These are phyloP conservation scores for Cydia splendana DNA, from an alignment of 1,140 invertebrate species.

Conservation along the genomic window DNA sequence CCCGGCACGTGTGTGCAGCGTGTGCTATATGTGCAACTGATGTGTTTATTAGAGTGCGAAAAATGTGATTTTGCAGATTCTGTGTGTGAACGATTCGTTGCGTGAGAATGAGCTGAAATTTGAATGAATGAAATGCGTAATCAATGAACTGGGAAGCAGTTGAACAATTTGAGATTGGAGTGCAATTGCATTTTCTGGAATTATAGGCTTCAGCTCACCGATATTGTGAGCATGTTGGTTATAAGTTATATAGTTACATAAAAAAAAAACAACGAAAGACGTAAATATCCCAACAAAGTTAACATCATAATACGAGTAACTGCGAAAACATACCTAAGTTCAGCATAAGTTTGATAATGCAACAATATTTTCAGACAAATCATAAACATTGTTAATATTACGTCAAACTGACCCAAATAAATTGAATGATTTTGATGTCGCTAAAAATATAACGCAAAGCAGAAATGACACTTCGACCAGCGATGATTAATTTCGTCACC, in stretches of 20 bases:
- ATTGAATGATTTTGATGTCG: neutral
- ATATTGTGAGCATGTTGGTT: too few species aligned
- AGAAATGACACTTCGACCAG: constrained; percentile 24
- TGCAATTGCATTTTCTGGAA: too few species aligned
- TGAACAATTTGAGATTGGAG: too few species aligned
- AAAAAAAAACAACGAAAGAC: too few species aligned
- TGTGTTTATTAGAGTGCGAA: constrained; percentile 48
- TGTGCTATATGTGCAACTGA: constrained; percentile 43
- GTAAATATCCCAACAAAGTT: too few species aligned
- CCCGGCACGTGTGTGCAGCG: constrained; percentile 40
- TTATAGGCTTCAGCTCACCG: too few species aligned
- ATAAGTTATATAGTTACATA: too few species aligned
- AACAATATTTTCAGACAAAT: too few species aligned
- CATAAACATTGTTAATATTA: neutral
- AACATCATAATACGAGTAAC: too few species aligned
- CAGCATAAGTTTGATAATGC: too few species aligned
- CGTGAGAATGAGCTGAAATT: constrained; percentile 12
- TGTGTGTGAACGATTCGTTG: constrained; percentile 27
- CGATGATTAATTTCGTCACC: constrained; percentile 65
- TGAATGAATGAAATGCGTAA: neutral
- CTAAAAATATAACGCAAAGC: constrained; percentile 9
- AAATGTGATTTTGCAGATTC: constrained; percentile 43
- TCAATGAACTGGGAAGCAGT: neutral
- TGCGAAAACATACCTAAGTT: too few species aligned
- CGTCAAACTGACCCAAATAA: neutral